These are phyloP conservation scores for Macrotis lagotis DNA, from an alignment of 2,113 vertebrate species.

Conservation along the genomic window DNA sequence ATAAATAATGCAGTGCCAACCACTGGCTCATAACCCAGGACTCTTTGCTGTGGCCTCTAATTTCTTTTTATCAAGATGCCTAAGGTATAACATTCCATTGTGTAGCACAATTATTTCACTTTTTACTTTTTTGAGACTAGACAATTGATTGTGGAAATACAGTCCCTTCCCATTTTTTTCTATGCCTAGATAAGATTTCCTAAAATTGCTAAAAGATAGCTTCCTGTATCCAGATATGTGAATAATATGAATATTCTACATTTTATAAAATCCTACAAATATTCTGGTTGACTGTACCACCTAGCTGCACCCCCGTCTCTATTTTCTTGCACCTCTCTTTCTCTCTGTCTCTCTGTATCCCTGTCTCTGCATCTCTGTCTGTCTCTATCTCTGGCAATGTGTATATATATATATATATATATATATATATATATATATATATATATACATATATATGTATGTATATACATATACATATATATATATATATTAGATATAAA, in stretches of 20 bases:
- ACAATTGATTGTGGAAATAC: background rate
- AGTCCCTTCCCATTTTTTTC: background rate
- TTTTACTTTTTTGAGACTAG: conserved; percentile 21
- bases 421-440: no score
- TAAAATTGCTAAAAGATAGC: background rate
- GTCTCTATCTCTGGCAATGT: background rate
- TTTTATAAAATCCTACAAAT: background rate
- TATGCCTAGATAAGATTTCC: background rate
- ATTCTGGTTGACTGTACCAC: background rate
- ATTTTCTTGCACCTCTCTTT: no score
- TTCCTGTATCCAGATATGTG: background rate
- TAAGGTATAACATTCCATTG: background rate
- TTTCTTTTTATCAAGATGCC: conserved; percentile 17
- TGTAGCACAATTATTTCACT: background rate
- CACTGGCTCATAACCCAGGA: background rate
- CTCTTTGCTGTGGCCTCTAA: conserved; percentile 29
- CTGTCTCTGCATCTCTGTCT: background rate
- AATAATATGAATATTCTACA: background rate
- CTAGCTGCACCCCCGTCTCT: no score
- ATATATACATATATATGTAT: no score
- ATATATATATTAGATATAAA: no score
- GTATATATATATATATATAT: no score
- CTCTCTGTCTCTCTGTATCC: background rate
- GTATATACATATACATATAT: no score
- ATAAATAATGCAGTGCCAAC: background rate